Base-by-base conservation (phyloP, 2,797 vertebrate species). In the Mergus octosetaceus region DNA sequence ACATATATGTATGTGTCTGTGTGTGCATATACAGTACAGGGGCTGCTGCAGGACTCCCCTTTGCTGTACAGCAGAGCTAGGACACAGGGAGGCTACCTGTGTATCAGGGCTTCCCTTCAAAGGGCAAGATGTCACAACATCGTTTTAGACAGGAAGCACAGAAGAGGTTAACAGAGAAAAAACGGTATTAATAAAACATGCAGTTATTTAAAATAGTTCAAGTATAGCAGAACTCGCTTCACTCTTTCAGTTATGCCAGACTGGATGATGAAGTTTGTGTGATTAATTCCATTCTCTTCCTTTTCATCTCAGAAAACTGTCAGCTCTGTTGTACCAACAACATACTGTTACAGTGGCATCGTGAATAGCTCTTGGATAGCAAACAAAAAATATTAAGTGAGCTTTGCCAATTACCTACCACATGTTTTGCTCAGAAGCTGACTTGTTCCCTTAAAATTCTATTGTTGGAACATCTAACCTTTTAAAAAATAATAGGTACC, bases 401-500 rank as follows among this genome's bases (percentile, higher is more conserved):
- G 92, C 95, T 94, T 84, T 97, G 96, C 97, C 97, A 97, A 97
- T 97, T 95, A 96, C 87, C 96, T 93, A 93, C 94, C 69, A 73
- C 90, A 89, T 65, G 73, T 94, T 96, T 96, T 92, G 73, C 90
- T 97, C 95, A 90, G 79, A 93, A 97, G 91, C 62, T 73, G 94
- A 87, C 91, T 85, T 76, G 81, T 76, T 95, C 78, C 71, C 71
- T 95, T 93, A 70, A 88, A 94, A 93, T 53, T 83, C 92, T 90
- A 57, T 81, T 97, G 96, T 87, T 79, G 77, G 54, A 94, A 95
- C 53, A 96, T 78, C 85, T 95, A 94, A 90, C 85, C 90, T 97
- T 97, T 97, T 94, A 64, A 95, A 98, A 98, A 98, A 96, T 96
- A 97, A 96, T 81, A 97, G 97, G 83, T 84, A 73, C 87, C 94